A percentile compares a stretch with the other conserved stretches of the same genome.
phyloP scores from a whole-genome alignment of 2,797 vertebrate species.

The Threskiornis aethiopicus region DNA sequence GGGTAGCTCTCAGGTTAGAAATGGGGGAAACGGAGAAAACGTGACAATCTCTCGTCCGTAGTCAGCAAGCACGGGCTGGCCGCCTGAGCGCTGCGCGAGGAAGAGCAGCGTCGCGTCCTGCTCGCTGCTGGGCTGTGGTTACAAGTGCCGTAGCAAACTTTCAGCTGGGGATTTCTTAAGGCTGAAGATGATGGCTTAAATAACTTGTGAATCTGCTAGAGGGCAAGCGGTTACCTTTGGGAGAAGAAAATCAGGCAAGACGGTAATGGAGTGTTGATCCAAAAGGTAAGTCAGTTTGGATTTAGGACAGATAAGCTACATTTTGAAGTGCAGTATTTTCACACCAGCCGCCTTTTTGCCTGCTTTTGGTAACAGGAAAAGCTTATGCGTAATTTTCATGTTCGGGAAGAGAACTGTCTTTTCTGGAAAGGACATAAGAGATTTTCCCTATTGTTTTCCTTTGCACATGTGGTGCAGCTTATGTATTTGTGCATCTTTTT shows the following conservation, averaged over 20 bases:
- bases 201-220: neutral
- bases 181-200: neutral
- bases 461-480: neutral
- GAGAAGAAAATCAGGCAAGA: neutral
- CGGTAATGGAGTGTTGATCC: neutral
- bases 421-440: neutral
- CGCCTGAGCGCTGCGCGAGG: fast-evolving
- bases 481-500: neutral
- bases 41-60: neutral
- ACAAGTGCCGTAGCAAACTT: neutral
- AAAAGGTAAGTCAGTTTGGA: neutral
- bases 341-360: neutral
- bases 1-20: neutral
- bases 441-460: neutral
- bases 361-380: neutral
- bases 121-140: slow-evolving; percentile 22
- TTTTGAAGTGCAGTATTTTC: neutral
- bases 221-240: neutral
- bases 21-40: neutral
- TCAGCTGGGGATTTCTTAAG: slow-evolving; percentile 9
- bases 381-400: neutral
- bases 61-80: neutral
- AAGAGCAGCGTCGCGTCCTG: neutral
- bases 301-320: neutral
- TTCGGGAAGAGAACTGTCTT: neutral